phyloP scores from a whole-genome alignment of 2,888 invertebrate species.

The Ptychoptera contaminata region DNA sequence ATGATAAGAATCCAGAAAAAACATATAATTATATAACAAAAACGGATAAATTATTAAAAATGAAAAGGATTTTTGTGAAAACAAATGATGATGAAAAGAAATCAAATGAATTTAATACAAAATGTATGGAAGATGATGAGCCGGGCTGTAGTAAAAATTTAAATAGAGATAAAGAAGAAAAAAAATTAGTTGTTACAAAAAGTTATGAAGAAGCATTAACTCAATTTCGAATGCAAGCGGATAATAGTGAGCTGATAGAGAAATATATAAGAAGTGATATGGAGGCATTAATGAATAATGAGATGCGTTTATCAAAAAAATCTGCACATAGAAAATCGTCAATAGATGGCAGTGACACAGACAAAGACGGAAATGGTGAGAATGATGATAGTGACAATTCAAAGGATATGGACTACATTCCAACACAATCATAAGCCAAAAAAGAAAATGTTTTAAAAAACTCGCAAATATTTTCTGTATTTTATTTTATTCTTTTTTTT shows the following conservation, averaged over 20 bases:
- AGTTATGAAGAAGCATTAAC: conserved; percentile 25
- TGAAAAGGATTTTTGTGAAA: conserved; percentile 50
- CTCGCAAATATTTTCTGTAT: neutral
- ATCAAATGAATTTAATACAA: conserved; percentile 13
- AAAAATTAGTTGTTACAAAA: conserved; percentile 15
- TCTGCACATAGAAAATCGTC: neutral
- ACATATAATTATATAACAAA: conserved; percentile 43
- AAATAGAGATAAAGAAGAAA: conserved; percentile 9
- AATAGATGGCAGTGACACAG: neutral
- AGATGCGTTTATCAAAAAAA: neutral
- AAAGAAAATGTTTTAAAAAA: too few species aligned
- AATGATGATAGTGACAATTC: conserved; percentile 1
- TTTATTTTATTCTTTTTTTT: neutral
- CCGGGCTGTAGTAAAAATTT: conserved; percentile 3
- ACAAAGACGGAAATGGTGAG: neutral
- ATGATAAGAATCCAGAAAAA: conserved; percentile 39
- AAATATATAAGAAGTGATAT: neutral
- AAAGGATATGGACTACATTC: conserved; percentile 3
- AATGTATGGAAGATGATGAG: neutral
- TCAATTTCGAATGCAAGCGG: conserved; percentile 14
- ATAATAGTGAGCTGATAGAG: conserved; percentile 9
- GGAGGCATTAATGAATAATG: neutral
- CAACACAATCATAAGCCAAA: neutral
- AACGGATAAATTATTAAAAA: conserved; percentile 47
- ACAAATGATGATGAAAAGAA: conserved; percentile 19